Percentiles rank a stretch among this genome's conserved stretches.
These are phyloP conservation scores for Hippocampus abdominalis DNA, from an alignment of 2,113 vertebrate genomes.

Conservation along the genomic window DNA sequence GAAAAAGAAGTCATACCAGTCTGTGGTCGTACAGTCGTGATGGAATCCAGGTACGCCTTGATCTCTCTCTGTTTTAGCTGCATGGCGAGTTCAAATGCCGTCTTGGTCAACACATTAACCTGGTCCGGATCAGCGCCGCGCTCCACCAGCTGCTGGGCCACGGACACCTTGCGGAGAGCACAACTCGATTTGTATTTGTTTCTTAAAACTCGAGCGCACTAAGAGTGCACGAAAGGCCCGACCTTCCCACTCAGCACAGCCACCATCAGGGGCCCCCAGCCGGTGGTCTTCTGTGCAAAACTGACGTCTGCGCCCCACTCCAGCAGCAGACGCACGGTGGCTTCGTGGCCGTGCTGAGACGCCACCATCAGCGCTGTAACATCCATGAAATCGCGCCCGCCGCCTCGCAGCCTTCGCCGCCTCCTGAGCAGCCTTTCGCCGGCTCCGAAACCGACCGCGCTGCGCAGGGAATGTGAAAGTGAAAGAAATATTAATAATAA, in stretches of 20 bases:
- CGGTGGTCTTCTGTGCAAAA: slow-evolving; percentile 76
- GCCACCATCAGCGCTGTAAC: slow-evolving; percentile 87
- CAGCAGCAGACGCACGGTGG: slow-evolving; percentile 78
- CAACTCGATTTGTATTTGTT: background rate
- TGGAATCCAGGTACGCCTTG: slow-evolving; percentile 84
- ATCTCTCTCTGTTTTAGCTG: slow-evolving; percentile 86
- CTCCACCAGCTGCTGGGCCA: slow-evolving; percentile 87
- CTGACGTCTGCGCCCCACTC: slow-evolving; percentile 92
- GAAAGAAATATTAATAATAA: no score
- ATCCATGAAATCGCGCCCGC: slow-evolving; percentile 77
- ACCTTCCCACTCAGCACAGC: slow-evolving; percentile 81
- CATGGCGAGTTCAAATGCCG: slow-evolving; percentile 87
- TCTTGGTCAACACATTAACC: slow-evolving; percentile 85
- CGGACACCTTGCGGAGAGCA: slow-evolving; percentile 58
- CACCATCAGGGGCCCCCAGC: slow-evolving; percentile 92
- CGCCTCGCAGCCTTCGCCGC: slow-evolving; percentile 36
- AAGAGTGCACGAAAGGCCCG: background rate
- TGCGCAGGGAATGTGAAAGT: slow-evolving; percentile 9
- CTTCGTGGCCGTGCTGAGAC: slow-evolving; percentile 86
- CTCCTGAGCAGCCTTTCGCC: no score
- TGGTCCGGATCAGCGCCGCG: slow-evolving; percentile 87
- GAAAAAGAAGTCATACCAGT: slow-evolving; percentile 72
- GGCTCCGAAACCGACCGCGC: slow-evolving; percentile 34
- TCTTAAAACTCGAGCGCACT: no score
- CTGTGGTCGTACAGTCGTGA: slow-evolving; percentile 87